phyloP scores from a whole-genome alignment of 2,888 invertebrate genomes.

The Acleris sparsana region DNA sequence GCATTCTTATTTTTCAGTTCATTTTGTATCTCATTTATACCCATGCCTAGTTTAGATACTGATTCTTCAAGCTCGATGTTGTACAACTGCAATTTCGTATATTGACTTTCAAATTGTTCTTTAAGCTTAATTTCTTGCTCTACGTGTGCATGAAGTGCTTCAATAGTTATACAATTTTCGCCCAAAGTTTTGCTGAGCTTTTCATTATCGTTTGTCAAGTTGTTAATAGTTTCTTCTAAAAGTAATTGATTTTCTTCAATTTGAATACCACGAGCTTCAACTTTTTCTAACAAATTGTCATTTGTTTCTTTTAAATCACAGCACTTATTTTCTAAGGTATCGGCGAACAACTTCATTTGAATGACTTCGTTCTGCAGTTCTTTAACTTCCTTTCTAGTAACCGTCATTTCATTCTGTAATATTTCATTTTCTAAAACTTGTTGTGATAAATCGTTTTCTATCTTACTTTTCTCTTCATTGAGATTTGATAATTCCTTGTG shows the following conservation, averaged over 20 bases:
- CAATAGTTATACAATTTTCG: constrained; percentile 3
- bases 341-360: constrained; percentile 5
- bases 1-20: constrained; percentile 6
- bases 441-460: constrained; percentile 4
- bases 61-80: constrained; percentile 3
- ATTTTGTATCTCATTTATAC: neutral
- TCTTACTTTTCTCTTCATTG: constrained; percentile 4
- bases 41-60: neutral
- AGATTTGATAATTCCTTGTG: constrained; percentile 4
- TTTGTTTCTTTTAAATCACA: constrained; percentile 11
- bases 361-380: constrained; percentile 2
- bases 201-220: constrained; percentile 6
- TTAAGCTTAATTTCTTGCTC: constrained; percentile 7
- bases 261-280: constrained; percentile 2
- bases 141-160: neutral
- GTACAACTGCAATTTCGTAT: neutral
- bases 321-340: constrained; percentile 2
- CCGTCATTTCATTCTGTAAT: constrained; percentile 4
- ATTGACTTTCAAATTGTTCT: neutral
- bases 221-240: constrained; percentile 1
- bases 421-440: constrained; percentile 7
- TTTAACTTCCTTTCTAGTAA: neutral
- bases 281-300: constrained; percentile 10
- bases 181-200: neutral
- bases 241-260: constrained; percentile 12